Evolutionary conservation across 30 jellyfish, hydroid and myxozoan species (phyloP).

Genomic region (Aurelia sp.): DNA sequence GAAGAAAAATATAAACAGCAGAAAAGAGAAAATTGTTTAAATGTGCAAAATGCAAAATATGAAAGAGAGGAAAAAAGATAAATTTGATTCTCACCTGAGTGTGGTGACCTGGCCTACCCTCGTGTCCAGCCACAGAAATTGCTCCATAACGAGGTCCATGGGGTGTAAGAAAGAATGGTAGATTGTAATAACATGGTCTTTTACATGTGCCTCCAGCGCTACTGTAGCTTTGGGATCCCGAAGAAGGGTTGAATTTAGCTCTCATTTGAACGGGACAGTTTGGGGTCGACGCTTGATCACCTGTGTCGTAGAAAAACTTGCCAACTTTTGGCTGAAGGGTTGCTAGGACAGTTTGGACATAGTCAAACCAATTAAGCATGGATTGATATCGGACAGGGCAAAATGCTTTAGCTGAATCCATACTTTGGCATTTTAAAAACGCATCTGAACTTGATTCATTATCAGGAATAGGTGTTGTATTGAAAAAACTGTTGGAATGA

Average conservation of each 20-base stretch:
- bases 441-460: slow-evolving; percentile 88
- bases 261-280: slow-evolving; percentile 91
- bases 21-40: too few relatives aligned
- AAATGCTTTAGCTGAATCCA: slow-evolving; percentile 80
- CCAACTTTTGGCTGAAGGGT: slow-evolving; percentile 79
- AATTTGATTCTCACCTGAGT: slow-evolving; percentile 75
- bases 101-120: slow-evolving; percentile 98
- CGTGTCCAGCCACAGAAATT: slow-evolving; percentile 94
- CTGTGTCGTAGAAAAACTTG: slow-evolving; percentile 75
- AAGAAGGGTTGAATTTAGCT: slow-evolving; percentile 95
- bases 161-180: slow-evolving; percentile 85
- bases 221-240: slow-evolving; percentile 95
- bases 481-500: slow-evolving; percentile 72
- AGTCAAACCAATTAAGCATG: slow-evolving; percentile 91
- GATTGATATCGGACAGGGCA: slow-evolving; percentile 95
- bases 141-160: slow-evolving; percentile 93
- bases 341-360: slow-evolving; percentile 68
- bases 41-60: too few relatives aligned
- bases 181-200: slow-evolving; percentile 76
- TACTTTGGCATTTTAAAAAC: slow-evolving; percentile 65
- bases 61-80: too few relatives aligned
- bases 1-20: too few relatives aligned
- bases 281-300: slow-evolving; percentile 84
- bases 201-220: slow-evolving; percentile 80
- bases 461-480: slow-evolving; percentile 85